Percentiles rank a stretch among this genome's conserved stretches.
phyloP scores from a whole-genome alignment of 2,797 vertebrate species.

The Micropoecilia bifurca region DNA sequence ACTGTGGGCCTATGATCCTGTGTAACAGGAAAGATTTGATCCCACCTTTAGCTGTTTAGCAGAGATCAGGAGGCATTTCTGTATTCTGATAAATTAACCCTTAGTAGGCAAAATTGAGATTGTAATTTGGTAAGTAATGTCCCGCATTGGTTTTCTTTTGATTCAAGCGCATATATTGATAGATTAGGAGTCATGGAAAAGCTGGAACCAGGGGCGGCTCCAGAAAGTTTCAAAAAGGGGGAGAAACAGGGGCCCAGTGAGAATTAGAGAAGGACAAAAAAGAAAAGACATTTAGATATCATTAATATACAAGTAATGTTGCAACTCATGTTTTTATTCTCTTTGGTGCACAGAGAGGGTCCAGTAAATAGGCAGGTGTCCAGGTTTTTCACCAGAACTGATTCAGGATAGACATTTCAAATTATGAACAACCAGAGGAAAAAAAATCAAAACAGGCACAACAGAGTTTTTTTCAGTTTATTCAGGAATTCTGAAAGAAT shows the following conservation, averaged over 20 bases:
- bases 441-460: not conserved
- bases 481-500: not conserved
- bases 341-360: not conserved
- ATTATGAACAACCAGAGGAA: not conserved
- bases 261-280: not conserved
- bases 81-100: not conserved
- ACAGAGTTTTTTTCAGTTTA: not conserved
- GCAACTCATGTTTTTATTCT: not conserved
- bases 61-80: conserved; percentile 15
- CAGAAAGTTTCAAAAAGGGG: not conserved
- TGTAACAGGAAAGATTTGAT: conserved; percentile 62
- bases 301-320: not conserved
- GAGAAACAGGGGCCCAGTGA: not conserved
- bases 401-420: not conserved
- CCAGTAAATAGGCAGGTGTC: not conserved
- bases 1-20: conserved; percentile 72
- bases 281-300: not conserved
- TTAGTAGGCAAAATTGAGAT: not conserved
- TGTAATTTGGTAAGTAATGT: not conserved
- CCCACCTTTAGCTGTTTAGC: conserved; percentile 55
- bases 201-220: not conserved
- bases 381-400: not conserved
- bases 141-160: not conserved
- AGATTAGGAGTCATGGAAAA: not conserved
- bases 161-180: not conserved